These are phyloP conservation scores for Hirtodrosophila confusa DNA, from an alignment of 2,888 invertebrate genomes.

Conservation along the genomic window DNA sequence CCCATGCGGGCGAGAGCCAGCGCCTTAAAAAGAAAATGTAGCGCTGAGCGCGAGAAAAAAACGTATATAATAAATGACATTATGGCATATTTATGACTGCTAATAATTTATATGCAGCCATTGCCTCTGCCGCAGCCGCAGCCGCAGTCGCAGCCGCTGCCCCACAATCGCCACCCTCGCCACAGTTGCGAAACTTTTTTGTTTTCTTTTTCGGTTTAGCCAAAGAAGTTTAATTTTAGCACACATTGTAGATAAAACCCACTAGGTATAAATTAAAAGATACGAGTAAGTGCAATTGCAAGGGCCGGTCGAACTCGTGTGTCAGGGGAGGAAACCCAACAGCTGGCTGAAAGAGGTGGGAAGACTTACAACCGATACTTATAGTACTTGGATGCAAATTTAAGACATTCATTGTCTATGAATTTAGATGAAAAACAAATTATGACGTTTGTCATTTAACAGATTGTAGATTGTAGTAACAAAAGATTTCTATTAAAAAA, in stretches of 20 bases:
- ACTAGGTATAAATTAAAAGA: constrained; percentile 34
- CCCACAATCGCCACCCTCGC: constrained; percentile 25
- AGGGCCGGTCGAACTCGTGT: no score
- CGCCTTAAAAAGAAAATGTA: constrained; percentile 61
- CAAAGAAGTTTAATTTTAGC: constrained; percentile 57
- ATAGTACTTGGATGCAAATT: no score
- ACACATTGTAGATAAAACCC: constrained; percentile 43
- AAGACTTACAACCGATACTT: no score
- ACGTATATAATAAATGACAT: constrained; percentile 80
- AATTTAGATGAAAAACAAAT: no score
- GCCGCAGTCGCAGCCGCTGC: constrained; percentile 16
- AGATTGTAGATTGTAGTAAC: no score
- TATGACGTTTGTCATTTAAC: no score
- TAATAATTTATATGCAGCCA: constrained; percentile 78
- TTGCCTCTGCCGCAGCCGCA: constrained; percentile 29
- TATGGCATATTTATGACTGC: constrained; percentile 79
- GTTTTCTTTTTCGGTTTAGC: constrained; percentile 37
- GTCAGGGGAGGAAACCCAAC: not conserved
- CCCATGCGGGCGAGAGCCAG: constrained; percentile 58
- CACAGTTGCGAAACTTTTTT: constrained; percentile 51
- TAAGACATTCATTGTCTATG: no score
- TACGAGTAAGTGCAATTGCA: constrained; percentile 12
- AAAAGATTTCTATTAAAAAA: no score
- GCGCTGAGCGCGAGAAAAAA: constrained; percentile 39
- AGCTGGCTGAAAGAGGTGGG: not conserved